Conservation (phyloP, 2,888 invertebrate species). For the Polydrusus cervinus region DNA sequence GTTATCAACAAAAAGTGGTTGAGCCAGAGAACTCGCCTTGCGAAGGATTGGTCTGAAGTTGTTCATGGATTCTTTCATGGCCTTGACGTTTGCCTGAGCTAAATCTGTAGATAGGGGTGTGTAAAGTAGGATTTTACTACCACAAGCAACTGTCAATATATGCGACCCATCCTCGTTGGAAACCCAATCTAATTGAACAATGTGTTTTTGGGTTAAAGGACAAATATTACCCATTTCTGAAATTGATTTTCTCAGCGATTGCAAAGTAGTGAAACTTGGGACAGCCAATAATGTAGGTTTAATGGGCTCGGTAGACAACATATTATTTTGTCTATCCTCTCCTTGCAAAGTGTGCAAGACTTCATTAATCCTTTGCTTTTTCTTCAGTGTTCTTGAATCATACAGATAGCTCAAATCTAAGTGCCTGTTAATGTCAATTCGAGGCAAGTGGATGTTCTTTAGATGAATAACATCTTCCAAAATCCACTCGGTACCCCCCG, state of each 20-base stretch:
- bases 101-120: slow-evolving; percentile 95
- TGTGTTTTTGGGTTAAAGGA: slow-evolving; percentile 91
- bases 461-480: slow-evolving; percentile 96
- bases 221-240: slow-evolving; percentile 94
- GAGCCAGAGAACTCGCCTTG: slow-evolving; percentile 93
- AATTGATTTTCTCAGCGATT: slow-evolving; percentile 89
- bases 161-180: slow-evolving; percentile 99
- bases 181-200: slow-evolving; percentile 98
- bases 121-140: slow-evolving; percentile 92
- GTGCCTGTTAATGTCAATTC: slow-evolving; percentile 87
- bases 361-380: slow-evolving; percentile 87
- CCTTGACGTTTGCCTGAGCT: slow-evolving; percentile 93
- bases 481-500: slow-evolving; percentile 95
- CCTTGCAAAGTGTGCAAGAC: slow-evolving; percentile 84
- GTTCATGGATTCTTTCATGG: slow-evolving; percentile 81
- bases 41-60: slow-evolving; percentile 89
- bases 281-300: slow-evolving; percentile 81
- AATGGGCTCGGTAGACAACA: slow-evolving; percentile 66
- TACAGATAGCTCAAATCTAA: slow-evolving; percentile 88
- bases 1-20: slow-evolving; percentile 92
- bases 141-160: slow-evolving; percentile 96
- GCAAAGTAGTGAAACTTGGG: slow-evolving; percentile 92
- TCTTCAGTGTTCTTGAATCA: slow-evolving; percentile 85
- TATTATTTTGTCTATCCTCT: slow-evolving; percentile 77
- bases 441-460: slow-evolving; percentile 90